Conservation (phyloP, 2,797 vertebrate genomes). For the Helostoma temminkii region DNA sequence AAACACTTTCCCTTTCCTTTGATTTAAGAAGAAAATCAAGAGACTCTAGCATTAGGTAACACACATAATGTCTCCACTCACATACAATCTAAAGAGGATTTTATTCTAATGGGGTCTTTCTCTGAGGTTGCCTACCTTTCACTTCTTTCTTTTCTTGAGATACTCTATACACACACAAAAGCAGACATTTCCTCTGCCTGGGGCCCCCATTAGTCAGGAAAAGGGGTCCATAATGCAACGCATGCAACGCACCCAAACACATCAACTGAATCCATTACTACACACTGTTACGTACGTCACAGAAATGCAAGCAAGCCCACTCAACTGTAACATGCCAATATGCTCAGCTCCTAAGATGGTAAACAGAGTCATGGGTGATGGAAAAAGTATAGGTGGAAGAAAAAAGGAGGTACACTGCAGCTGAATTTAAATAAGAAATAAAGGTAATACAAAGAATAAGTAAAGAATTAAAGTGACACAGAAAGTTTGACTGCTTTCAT, state of each 20-base stretch:
- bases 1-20: slow-evolving; percentile 36
- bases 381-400: slow-evolving; percentile 8
- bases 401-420: slow-evolving; percentile 9
- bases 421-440: slow-evolving; percentile 10
- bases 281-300: slow-evolving; percentile 83
- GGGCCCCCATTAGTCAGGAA: slow-evolving; percentile 88
- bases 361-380: slow-evolving; percentile 40
- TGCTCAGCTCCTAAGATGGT: slow-evolving; percentile 77
- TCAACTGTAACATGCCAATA: slow-evolving; percentile 89
- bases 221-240: slow-evolving; percentile 78
- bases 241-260: slow-evolving; percentile 78
- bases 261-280: slow-evolving; percentile 89
- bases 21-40: slow-evolving; percentile 29
- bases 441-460: no score
- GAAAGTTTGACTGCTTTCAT: slow-evolving; percentile 20
- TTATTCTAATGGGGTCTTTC: slow-evolving; percentile 27
- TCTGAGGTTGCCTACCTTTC: slow-evolving; percentile 33
- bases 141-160: neutral
- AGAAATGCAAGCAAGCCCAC: slow-evolving; percentile 81
- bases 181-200: slow-evolving; percentile 65
- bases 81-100: slow-evolving; percentile 19
- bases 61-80: neutral
- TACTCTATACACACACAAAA: slow-evolving; percentile 36
- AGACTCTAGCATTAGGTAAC: slow-evolving; percentile 25
- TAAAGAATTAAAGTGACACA: no score